A percentile compares a stretch with the other conserved stretches of the same genome.
Evolutionary conservation across 2,113 vertebrate species (phyloP).

Genomic region (Ctenomys sociabilis): DNA sequence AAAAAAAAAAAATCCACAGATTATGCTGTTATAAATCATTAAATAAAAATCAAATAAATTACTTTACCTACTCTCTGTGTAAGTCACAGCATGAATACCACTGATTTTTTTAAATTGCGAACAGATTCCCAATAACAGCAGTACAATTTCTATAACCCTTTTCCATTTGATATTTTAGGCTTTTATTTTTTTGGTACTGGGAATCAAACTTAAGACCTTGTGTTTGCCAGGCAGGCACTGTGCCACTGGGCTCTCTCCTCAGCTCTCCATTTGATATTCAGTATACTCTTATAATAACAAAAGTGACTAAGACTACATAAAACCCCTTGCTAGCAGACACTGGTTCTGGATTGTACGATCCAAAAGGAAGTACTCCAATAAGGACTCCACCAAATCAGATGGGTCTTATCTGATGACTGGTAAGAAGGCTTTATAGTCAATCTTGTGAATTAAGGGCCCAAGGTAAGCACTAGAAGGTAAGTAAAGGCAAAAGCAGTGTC

Average conservation of each 20-base stretch:
- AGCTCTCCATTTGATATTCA: background rate
- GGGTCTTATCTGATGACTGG: background rate
- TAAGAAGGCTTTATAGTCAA: conserved; percentile 1
- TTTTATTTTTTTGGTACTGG: too few relatives aligned
- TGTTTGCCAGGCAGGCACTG: too few relatives aligned
- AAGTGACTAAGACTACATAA: background rate
- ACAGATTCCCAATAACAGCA: background rate
- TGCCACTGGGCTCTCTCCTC: too few relatives aligned
- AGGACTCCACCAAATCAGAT: background rate
- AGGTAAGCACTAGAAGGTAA: background rate
- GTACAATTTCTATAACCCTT: background rate
- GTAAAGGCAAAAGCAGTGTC: background rate
- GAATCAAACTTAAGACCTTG: too few relatives aligned
- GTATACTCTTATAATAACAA: background rate
- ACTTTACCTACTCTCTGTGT: background rate
- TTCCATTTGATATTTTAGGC: background rate
- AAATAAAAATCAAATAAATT: background rate
- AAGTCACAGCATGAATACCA: background rate
- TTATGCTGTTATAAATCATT: background rate
- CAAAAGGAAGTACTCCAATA: background rate
- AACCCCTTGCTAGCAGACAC: background rate
- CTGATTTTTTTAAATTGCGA: conserved; percentile 43
- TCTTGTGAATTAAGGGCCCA: background rate
- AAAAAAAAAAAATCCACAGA: too few relatives aligned
- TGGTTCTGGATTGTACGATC: background rate